Conservation (phyloP, 2,113 vertebrate species). For the Henicopernis longicauda region DNA sequence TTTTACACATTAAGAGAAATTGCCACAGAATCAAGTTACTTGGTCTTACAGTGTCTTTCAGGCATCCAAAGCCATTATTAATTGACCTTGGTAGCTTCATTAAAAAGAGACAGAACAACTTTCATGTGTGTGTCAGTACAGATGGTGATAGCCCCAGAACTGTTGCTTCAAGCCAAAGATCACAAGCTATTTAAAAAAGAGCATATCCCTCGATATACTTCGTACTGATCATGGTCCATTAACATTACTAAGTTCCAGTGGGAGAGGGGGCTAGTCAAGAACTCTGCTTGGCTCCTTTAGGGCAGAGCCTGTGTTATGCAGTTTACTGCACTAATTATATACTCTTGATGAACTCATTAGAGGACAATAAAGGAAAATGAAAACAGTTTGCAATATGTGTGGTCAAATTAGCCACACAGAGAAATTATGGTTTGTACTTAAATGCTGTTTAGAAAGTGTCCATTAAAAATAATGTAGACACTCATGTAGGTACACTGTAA, state of each 20-base stretch:
- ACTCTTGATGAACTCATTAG: constrained; percentile 57
- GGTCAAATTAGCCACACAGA: constrained; percentile 57
- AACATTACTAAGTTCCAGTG: not conserved
- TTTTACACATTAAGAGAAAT: not conserved
- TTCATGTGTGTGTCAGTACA: constrained; percentile 3
- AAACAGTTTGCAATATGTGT: constrained; percentile 62
- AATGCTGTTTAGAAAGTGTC: constrained; percentile 24
- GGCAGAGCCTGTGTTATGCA: constrained; percentile 24
- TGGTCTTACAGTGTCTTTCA: not conserved
- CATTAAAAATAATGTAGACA: not conserved
- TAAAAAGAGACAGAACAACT: constrained; percentile 22
- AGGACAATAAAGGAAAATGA: constrained; percentile 65
- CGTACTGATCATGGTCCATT: not conserved
- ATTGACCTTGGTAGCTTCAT: constrained; percentile 12
- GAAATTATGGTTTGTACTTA: constrained; percentile 42
- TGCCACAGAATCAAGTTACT: not conserved
- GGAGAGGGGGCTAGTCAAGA: not conserved
- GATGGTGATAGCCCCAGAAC: not conserved
- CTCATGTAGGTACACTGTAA: constrained; percentile 23
- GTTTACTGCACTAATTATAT: constrained; percentile 48
- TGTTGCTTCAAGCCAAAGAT: constrained; percentile 23
- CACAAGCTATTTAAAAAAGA: constrained; percentile 9
- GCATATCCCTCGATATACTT: not conserved
- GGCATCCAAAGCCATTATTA: constrained; percentile 12
- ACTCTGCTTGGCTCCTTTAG: constrained; percentile 34